Conservation (phyloP, 2,888 invertebrate species). For the Limnephilus marmoratus region DNA sequence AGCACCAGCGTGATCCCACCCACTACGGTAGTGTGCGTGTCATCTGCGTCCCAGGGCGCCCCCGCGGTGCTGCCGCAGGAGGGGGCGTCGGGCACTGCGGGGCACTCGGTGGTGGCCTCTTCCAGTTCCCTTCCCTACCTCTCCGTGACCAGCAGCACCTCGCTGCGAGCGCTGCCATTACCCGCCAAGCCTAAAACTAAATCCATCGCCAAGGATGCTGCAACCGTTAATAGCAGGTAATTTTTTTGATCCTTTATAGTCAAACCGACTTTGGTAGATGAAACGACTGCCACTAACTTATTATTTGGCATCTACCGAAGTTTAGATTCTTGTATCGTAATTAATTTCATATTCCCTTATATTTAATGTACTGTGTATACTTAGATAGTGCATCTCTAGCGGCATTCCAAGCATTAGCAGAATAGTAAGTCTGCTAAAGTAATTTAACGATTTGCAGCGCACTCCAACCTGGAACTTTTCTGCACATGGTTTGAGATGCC, state of each 20-base stretch:
- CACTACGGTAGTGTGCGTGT: constrained; percentile 59
- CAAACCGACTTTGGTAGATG: no score
- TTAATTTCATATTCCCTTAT: no score
- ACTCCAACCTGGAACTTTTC: no score
- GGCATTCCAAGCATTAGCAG: no score
- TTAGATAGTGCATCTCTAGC: no score
- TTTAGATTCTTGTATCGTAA: not conserved
- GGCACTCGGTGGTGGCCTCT: constrained; percentile 70
- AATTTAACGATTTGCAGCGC: no score
- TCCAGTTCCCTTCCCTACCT: constrained; percentile 75
- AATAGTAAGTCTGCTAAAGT: no score
- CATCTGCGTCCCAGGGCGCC: constrained; percentile 67
- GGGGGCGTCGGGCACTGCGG: constrained; percentile 41
- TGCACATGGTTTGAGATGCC: no score
- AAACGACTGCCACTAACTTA: not conserved
- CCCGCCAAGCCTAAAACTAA: constrained; percentile 69
- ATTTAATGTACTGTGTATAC: no score
- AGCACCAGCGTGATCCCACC: constrained; percentile 57
- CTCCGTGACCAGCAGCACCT: constrained; percentile 75
- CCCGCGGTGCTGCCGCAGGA: constrained; percentile 54
- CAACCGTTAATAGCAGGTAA: constrained; percentile 55
- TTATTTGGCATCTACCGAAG: not conserved
- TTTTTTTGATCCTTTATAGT: not conserved
- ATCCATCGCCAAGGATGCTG: constrained; percentile 65
- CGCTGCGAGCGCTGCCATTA: constrained; percentile 69